phyloP scores from a whole-genome alignment of 1,140 invertebrate species.

The Sycobia sp. region DNA sequence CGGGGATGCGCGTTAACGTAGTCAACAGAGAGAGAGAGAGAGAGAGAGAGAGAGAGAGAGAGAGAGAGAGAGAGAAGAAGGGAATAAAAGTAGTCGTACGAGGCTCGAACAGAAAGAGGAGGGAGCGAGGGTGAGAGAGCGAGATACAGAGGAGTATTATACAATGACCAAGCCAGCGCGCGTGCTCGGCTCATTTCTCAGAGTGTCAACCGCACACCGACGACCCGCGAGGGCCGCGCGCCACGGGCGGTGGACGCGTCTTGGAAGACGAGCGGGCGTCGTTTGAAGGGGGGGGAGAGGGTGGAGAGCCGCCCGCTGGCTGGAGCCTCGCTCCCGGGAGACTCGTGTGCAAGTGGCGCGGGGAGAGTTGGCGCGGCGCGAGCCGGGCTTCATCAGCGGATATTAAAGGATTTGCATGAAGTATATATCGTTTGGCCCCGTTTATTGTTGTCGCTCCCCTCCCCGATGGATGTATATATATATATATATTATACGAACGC shows the following conservation, averaged over 20 bases:
- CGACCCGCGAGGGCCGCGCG: not conserved
- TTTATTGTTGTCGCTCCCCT: slow-evolving; percentile 51
- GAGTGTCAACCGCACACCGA: slow-evolving; percentile 54
- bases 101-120: no score
- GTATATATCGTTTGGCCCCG: slow-evolving; percentile 50
- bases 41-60: no score
- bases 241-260: no score
- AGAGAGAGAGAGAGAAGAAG: no score
- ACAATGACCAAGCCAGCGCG: slow-evolving; percentile 45
- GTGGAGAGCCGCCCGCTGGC: slow-evolving; percentile 18
- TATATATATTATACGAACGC: slow-evolving; percentile 1
- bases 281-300: no score
- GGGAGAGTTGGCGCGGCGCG: slow-evolving; percentile 35
- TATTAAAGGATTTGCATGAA: slow-evolving; percentile 63
- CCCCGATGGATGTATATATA: slow-evolving; percentile 10
- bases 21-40: no score
- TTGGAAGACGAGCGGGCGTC: no score
- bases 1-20: no score
- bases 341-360: slow-evolving; percentile 41
- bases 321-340: slow-evolving; percentile 48
- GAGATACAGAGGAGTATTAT: slow-evolving; percentile 19
- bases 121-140: no score
- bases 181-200: slow-evolving; percentile 57
- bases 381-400: slow-evolving; percentile 58
- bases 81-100: no score